Base-by-base conservation (phyloP, 2,113 vertebrate species). In the Semnornis frantzii region DNA sequence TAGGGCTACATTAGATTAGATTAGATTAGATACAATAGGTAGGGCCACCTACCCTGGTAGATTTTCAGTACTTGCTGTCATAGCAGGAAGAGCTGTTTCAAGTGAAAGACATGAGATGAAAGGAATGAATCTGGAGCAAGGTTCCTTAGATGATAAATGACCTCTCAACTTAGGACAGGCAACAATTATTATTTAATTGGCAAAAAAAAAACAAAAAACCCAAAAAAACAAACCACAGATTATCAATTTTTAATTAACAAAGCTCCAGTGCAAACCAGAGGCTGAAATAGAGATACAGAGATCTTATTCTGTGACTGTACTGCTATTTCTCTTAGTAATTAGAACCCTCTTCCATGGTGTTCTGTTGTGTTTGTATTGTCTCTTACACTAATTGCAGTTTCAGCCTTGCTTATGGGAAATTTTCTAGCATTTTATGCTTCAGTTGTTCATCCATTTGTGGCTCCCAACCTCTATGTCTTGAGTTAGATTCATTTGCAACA, bases 171-270 rank as follows among this genome's bases (percentile, higher is more conserved):
- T 71, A 54, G 64, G 75, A 87, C 42, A 42, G 27, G 71, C n/a
- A 73, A 73, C 42, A 19, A 64, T 78, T 74, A 91, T 81, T 92
- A 74, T 91, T 91, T 93, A 71, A 89, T 77, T 83, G n/a, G 39
- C 3, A 66, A 71, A 84, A 66, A 66, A 37, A 89, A 73, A 34
- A 2, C 8, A 37, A 37, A 37, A 37, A 37, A 37, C 37, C 7
- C 7, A 7, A 37, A 37, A 37, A 37, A 37, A 37, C 37, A 7
- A 37, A 37, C 7, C 37, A 4, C 73, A 63, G 13, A 34, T 82
- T 64, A 80, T 71, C 12, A 83, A 90, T 85, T 90, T 85, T 95
- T 85, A 52, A 91, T 93, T 71, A 81, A 63, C 34, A 93, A 77
- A 71, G 74, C 27, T 71, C 11, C 57, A 87, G 33, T 5, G 3